Base-by-base conservation (phyloP, 2,888 invertebrate species). In the Parnassius glacialis region DNA sequence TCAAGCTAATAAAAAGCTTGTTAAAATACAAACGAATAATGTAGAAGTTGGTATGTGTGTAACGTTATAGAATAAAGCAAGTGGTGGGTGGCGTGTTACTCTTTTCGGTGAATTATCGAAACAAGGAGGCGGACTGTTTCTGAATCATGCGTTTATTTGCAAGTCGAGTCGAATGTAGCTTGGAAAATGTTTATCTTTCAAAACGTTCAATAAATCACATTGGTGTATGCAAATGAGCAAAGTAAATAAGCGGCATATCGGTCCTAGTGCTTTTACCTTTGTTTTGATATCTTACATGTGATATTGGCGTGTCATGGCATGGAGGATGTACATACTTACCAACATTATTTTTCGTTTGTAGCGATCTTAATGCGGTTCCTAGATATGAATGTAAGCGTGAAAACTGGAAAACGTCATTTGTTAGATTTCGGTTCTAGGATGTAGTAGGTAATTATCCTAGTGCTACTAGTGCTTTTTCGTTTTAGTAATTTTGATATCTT, bases 121-220 rank as follows among this genome's bases (percentile, higher is more conserved):
- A 63, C 62, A 47, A 16, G 52, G 44, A 59, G 55, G 55, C 59
- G 41, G 42, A 51, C 54, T 62, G 62, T 63, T 55, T 51, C 7
- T 16, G 52, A 55, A 55, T 63, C 62, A 59, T 51, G 58, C 51
- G 45, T 52, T 42, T 20, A 34, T 7, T 42, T 52, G 42, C n/a
- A 44, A 41, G 42, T 11, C 20, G 13, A 10, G 20, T 13, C 42
- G 20, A 34, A 34, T 10, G 41, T 16, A n/a, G 59, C 47, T 43
- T 52, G 20, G 45, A 51, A 42, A 55, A 20, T 43, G 55, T 59
- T 59, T 63, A 59, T 63, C 47, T 52, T 50, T 9, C 42, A 25
- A 13, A 55, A 52, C 42, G 55, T 56, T 55, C 55, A 63, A 63
- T 63, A 63, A 63, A 59, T 63, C 62, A 63, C 54, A 20, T 25